Evolutionary conservation across 2,113 vertebrate species (phyloP).

Genomic region (Tychaedon coryphoeus): DNA sequence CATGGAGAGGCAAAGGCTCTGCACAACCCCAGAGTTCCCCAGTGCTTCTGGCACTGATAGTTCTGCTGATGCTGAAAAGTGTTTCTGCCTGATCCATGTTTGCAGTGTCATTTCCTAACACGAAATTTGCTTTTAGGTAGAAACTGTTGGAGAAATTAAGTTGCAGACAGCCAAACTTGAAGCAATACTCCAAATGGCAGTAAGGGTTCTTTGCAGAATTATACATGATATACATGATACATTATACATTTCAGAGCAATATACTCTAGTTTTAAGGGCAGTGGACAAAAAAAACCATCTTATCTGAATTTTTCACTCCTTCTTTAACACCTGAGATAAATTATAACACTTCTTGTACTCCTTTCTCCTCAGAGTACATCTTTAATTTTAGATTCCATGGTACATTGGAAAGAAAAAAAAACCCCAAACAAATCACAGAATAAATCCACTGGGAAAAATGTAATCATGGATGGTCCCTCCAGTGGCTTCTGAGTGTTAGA

Average conservation of each 20-base stretch:
- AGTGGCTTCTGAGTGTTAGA: neutral
- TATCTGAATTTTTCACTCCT: neutral
- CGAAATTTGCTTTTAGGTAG: neutral
- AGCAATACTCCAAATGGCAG: neutral
- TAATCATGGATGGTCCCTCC: neutral
- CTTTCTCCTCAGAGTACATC: neutral
- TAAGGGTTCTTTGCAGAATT: neutral
- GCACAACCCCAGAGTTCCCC: neutral
- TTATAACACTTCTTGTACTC: neutral
- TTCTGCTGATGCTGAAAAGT: neutral
- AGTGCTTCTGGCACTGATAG: neutral
- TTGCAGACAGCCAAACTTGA: neutral
- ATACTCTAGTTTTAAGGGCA: neutral
- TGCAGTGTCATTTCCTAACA: neutral
- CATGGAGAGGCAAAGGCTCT: neutral
- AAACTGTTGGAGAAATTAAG: neutral
- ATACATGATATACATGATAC: too few species aligned
- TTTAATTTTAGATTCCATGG: neutral
- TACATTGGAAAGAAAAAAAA: neutral
- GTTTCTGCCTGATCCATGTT: accelerated
- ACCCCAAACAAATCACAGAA: neutral
- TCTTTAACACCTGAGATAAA: neutral
- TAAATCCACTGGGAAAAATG: neutral
- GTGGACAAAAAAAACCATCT: neutral
- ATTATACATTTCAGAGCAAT: neutral